Base-by-base conservation (phyloP, 2,113 vertebrate genomes). In the Lagopus leucura region DNA sequence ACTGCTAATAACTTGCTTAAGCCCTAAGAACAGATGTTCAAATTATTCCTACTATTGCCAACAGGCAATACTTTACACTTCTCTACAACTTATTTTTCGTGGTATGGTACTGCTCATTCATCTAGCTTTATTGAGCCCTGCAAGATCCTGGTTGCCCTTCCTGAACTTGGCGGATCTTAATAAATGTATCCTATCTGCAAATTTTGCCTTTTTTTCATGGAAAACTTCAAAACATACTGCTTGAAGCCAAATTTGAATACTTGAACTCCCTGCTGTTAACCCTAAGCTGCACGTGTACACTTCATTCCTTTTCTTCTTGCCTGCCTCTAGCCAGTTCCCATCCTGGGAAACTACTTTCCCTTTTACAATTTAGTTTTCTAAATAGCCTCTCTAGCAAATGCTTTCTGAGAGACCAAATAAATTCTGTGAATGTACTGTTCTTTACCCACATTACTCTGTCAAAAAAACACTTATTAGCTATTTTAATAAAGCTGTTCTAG, bases 321-420 rank as follows among this genome's bases (percentile, higher is more conserved):
- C 60, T 47, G 24, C 40, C 61, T 75, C 61, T 71, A 84, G 48
- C 14, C 63, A 79, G 18, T 12, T 82, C 45, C 40, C 34, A 57
- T 32, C 17, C 48, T 18, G 84, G 17, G n/a, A 36, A 28, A 65
- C 34, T 3, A 78, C 48, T 34, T 93, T 55, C 36, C 34, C 42
- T 91, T 82, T 88, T 60, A 63, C 10, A 40, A 57, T 42, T 79
- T 32, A 19, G 10, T 67, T 91, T 61, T 75, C 86, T 90, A 34
- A 66, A n/a, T 3, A 80, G 52, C n/a, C 40, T 92, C 38, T 63
- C 40, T 12, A 34, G 43, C 14, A 87, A 43, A 91, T 18, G 30
- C 43, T 83, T 73, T 34, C 50, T 65, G 28, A 48, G 45, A 82
- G 21, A 22, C 27, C 27, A 70, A 28, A 79, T 52, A 67, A 70